Evolutionary conservation across 1,140 invertebrate species (phyloP), one percentile per base, ranked within the genome.

Genomic region (Drosophila orosa): DNA sequence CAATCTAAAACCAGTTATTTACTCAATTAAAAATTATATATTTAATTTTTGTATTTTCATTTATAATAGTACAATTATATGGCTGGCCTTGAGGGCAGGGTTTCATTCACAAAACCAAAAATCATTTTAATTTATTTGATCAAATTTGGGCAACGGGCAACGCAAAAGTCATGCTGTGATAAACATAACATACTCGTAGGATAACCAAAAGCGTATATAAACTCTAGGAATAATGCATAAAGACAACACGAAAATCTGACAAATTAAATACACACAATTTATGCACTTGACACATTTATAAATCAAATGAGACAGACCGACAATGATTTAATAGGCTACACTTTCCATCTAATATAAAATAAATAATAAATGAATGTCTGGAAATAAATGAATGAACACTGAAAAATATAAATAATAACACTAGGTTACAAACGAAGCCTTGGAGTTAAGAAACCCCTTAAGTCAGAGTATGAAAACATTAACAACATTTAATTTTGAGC

Each of bases 401-500:
- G 10, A n/a, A 47, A 25, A n/a, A 27, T 47, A 27, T 47, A 10
- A 47, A 9, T 8, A 39, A 24, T 9, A 1, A 15, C 17, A 15
- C 0, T 44, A 5, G 15, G 5, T 5, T 12, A 6, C 57, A 24
- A 52, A 17, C 3, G 10, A 8, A 52, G 17, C 60, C 65, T 67
- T 67, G 65, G 10, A 52, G 22, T 15, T 3, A 42, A 42, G 9
- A 13, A 42, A 33, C 45, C 44, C 35, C 9, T 12, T 45, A 47
- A 47, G 44, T 25, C 10, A 50, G 59, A 24, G 48, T 69, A 19
- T 50, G 22, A 52, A 63, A 45, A 80, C 56, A 72, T 72, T 37
- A 73, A 82, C 62, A 65, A 68, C 63, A 80, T 76, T 82, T 82
- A 80, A 87, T 83, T 89, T 87, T 80, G 45, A 58, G 63, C 72